A percentile compares a stretch with the other conserved stretches of the same genome.
These are phyloP conservation scores for Pachyuromys duprasi DNA, from an alignment of 2,797 vertebrate species.

Conservation along the genomic window DNA sequence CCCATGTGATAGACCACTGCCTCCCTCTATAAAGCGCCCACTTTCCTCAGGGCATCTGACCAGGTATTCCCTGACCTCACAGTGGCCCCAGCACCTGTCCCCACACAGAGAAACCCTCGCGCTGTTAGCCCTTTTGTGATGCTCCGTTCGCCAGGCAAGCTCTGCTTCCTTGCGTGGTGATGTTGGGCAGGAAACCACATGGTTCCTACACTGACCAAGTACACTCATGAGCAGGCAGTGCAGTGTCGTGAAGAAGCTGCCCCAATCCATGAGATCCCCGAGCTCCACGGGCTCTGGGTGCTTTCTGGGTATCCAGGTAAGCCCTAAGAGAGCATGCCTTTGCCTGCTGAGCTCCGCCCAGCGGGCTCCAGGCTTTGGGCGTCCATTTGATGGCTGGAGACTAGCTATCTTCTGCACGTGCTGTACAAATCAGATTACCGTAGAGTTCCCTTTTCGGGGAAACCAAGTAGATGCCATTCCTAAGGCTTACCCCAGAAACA, in stretches of 20 bases:
- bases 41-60: neutral
- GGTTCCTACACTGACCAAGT: neutral
- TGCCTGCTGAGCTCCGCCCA: neutral
- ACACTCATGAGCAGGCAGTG: neutral
- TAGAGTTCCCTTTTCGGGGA: slow-evolving; percentile 13
- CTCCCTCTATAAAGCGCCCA: neutral
- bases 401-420: neutral
- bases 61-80: slow-evolving; percentile 21
- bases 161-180: neutral
- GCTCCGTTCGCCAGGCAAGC: neutral
- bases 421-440: fast-evolving
- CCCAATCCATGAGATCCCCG: neutral
- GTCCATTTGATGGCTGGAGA: neutral
- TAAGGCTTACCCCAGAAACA: neutral
- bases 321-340: neutral
- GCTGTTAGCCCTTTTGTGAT: slow-evolving; percentile 9
- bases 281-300: neutral
- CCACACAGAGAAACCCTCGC: neutral
- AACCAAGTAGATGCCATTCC: neutral
- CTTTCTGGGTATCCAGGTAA: neutral
- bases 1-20: neutral
- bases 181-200: neutral
- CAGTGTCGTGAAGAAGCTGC: neutral
- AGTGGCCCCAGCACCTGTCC: slow-evolving; percentile 44
- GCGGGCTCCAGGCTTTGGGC: neutral